Conservation (phyloP, 2,888 invertebrate species). For the Cephus pygmeus region DNA sequence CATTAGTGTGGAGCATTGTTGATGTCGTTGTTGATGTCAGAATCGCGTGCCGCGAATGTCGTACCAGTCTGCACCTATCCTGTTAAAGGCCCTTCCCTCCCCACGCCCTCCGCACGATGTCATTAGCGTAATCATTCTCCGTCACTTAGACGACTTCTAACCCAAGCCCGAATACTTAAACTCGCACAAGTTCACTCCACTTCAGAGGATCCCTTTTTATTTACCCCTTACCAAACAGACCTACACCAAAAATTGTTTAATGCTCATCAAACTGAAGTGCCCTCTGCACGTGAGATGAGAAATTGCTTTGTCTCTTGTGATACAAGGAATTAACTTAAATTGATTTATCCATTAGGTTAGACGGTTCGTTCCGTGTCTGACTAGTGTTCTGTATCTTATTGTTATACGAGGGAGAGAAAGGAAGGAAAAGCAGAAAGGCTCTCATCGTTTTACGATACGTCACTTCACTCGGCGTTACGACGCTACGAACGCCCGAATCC, state of each 20-base stretch:
- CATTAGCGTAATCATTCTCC: constrained; percentile 59
- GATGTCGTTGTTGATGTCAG: constrained; percentile 51
- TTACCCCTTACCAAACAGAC: neutral
- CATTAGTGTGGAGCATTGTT: constrained; percentile 28
- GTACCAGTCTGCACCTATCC: constrained; percentile 57
- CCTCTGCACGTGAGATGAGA: constrained; percentile 15
- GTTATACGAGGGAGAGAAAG: neutral
- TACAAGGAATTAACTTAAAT: neutral
- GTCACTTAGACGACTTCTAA: constrained; percentile 42
- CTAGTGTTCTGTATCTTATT: neutral
- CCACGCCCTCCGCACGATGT: constrained; percentile 32
- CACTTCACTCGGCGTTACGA: constrained; percentile 4
- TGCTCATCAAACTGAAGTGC: constrained; percentile 14
- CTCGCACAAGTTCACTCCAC: constrained; percentile 21
- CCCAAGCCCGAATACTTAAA: constrained; percentile 11
- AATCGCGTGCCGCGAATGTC: constrained; percentile 55
- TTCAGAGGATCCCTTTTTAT: constrained; percentile 12
- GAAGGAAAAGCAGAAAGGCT: neutral
- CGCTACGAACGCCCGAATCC: neutral
- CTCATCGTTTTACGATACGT: constrained; percentile 1
- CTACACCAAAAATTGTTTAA: constrained; percentile 7
- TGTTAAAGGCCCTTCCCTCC: constrained; percentile 34
- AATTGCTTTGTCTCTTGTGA: constrained; percentile 21
- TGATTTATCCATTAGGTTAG: constrained; percentile 7
- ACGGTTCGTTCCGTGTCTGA: neutral